phyloP scores from a whole-genome alignment of 1,140 invertebrate genomes.

The Trachelipus rathkii region DNA sequence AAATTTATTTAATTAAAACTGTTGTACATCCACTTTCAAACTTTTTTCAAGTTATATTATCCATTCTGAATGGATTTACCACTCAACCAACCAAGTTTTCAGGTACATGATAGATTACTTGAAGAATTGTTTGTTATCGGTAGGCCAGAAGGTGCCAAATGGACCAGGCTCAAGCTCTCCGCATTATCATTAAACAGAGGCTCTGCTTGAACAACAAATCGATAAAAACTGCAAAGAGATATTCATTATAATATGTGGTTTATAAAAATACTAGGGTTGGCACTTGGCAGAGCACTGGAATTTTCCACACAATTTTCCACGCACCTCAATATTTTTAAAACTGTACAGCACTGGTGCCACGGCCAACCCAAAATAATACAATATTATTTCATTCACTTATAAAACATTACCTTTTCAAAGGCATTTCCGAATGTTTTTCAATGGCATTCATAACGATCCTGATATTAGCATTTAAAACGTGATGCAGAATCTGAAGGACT shows the following conservation, averaged over 20 bases:
- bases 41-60: conserved; percentile 92
- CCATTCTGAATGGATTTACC: conserved; percentile 90
- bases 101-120: conserved; percentile 90
- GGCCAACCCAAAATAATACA: no score
- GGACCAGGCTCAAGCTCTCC: conserved; percentile 66
- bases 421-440: conserved; percentile 96
- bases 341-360: no score
- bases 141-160: conserved; percentile 74
- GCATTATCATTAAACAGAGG: conserved; percentile 67
- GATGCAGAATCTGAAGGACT: conserved; percentile 60
- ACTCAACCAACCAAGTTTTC: conserved; percentile 99
- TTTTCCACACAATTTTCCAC: no score
- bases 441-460: conserved; percentile 87
- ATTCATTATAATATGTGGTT: no score
- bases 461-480: conserved; percentile 83
- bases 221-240: conserved; percentile 72
- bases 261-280: no score
- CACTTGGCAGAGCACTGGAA: no score
- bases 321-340: no score
- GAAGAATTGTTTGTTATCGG: conserved; percentile 89
- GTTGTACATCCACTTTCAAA: conserved; percentile 57
- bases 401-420: conserved; percentile 76
- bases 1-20: no score
- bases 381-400: no score
- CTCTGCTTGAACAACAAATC: conserved; percentile 88